Percentiles rank a stretch among this genome's conserved stretches.
Evolutionary conservation across 2,888 invertebrate genomes (phyloP).

Genomic region (Panzeria rudis): DNA sequence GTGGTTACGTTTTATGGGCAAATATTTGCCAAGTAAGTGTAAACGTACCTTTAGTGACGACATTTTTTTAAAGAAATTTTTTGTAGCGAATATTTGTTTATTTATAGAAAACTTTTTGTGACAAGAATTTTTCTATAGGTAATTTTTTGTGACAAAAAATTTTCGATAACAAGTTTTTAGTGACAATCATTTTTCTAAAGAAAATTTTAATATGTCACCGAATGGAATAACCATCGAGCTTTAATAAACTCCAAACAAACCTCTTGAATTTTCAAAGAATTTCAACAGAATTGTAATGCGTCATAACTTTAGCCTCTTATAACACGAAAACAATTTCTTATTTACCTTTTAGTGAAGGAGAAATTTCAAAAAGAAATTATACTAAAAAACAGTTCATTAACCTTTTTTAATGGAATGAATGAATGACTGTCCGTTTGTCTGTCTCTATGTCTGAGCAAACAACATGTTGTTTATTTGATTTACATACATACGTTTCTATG

Average conservation of each 20-base stretch:
- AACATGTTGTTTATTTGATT: conserved; percentile 22
- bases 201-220: too few species aligned
- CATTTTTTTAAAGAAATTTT: too few species aligned
- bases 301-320: conserved; percentile 34
- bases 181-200: too few species aligned
- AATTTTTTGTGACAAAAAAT: too few species aligned
- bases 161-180: too few species aligned
- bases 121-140: too few species aligned
- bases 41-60: too few species aligned
- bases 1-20: too few species aligned
- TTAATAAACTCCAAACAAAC: neutral
- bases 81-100: too few species aligned
- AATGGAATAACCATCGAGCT: too few species aligned
- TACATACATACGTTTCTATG: neutral
- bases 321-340: conserved; percentile 44
- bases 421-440: neutral
- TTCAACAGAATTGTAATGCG: conserved; percentile 39
- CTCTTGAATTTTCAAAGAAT: conserved; percentile 7
- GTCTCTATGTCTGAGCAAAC: conserved; percentile 10
- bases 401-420: conserved; percentile 49
- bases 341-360: conserved; percentile 60
- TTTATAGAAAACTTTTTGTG: too few species aligned
- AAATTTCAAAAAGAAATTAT: conserved; percentile 60
- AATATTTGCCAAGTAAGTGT: too few species aligned
- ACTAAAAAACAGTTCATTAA: conserved; percentile 57